Evolutionary conservation across 37 sponge, comb jelly and placozoan genomes (phyloP).

Genomic region (Halisarca cf. caerulea): DNA sequence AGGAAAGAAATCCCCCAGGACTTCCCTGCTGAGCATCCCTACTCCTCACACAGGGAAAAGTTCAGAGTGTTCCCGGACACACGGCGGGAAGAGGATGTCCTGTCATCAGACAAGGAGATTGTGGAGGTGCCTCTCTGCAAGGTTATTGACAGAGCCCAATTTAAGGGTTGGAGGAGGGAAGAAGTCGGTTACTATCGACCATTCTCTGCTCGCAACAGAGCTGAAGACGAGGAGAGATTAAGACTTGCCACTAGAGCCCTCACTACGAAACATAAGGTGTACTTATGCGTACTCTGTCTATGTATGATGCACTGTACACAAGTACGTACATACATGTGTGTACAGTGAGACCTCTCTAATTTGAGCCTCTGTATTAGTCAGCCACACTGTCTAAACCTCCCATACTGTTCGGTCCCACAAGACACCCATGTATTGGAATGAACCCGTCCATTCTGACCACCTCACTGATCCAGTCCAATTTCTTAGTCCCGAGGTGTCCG

Average conservation of each 20-base stretch:
- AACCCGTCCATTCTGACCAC: too few relatives aligned
- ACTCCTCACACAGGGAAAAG: conserved; percentile 69
- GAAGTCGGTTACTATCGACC: conserved; percentile 7
- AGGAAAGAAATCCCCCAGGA: conserved; percentile 48
- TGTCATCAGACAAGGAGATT: background rate
- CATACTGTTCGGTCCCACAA: too few relatives aligned
- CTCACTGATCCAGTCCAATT: too few relatives aligned
- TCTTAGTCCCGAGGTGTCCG: too few relatives aligned
- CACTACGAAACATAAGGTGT: background rate
- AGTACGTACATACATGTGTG: background rate
- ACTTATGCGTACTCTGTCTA: background rate
- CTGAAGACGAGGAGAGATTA: background rate
- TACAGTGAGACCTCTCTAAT: too few relatives aligned
- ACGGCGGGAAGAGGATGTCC: background rate
- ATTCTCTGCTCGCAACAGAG: background rate
- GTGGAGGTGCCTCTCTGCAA: conserved; percentile 5
- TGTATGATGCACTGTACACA: too few relatives aligned
- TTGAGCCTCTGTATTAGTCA: too few relatives aligned
- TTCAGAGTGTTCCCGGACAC: conserved; percentile 80
- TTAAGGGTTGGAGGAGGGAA: conserved; percentile 31
- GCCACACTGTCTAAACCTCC: too few relatives aligned
- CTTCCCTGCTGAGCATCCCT: conserved; percentile 86
- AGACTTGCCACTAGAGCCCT: too few relatives aligned
- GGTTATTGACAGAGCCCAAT: conserved; percentile 17
- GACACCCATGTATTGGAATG: too few relatives aligned